phyloP scores from a whole-genome alignment of 2,113 vertebrate genomes.

The Aspiorhynchus laticeps region DNA sequence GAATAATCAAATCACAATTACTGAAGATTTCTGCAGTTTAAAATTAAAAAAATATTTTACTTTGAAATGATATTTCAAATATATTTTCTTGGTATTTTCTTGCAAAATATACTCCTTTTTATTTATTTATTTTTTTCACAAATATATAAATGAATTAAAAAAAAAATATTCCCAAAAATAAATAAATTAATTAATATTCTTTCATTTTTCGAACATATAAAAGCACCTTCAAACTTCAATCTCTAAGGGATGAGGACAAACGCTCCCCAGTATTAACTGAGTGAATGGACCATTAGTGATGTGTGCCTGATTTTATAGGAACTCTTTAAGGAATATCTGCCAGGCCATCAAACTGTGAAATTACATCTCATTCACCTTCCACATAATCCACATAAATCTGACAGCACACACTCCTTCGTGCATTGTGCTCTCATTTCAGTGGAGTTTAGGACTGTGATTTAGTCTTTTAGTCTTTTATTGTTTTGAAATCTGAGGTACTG shows the following conservation, averaged over 20 bases:
- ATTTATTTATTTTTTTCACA: background rate
- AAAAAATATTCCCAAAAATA: background rate
- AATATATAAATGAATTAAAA: conserved; percentile 31
- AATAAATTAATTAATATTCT: background rate
- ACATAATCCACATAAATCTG: conserved; percentile 45
- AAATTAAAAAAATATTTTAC: background rate
- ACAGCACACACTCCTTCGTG: background rate
- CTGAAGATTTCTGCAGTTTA: background rate
- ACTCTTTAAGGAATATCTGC: conserved; percentile 52
- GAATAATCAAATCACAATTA: background rate
- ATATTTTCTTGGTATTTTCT: background rate
- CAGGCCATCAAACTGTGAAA: conserved; percentile 69
- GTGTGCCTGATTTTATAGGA: conserved; percentile 47
- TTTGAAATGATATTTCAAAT: too few relatives aligned
- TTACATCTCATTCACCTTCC: conserved; percentile 54
- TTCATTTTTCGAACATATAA: background rate
- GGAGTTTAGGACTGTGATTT: background rate
- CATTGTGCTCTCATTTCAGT: background rate
- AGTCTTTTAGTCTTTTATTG: background rate
- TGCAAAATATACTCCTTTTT: background rate
- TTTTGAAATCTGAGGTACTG: background rate
- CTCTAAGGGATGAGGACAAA: background rate
- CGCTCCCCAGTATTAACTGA: background rate
- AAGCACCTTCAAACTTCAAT: background rate
- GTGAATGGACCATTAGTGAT: conserved; percentile 51